Evolutionary conservation across 2,888 invertebrate species (phyloP).

Genomic region (Brenthis hecate): DNA sequence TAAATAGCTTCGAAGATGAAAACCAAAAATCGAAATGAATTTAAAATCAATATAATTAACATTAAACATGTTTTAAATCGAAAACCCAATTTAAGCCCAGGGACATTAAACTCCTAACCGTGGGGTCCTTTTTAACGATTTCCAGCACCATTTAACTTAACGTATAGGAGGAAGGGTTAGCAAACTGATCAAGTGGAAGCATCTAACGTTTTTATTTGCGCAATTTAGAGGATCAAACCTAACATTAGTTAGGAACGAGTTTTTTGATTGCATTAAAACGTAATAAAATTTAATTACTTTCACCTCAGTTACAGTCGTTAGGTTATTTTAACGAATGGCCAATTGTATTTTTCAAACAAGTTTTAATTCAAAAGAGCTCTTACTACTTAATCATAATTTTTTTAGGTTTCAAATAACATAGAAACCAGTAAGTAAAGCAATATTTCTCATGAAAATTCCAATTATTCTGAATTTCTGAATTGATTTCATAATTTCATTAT

Average conservation of each 20-base stretch:
- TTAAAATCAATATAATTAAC: constrained; percentile 20
- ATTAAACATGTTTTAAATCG: constrained; percentile 17
- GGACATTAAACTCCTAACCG: constrained; percentile 48
- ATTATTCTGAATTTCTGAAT: no score
- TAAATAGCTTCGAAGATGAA: no score
- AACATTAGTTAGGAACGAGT: constrained; percentile 37
- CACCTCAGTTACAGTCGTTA: neutral
- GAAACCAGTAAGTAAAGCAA: no score
- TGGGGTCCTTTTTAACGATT: constrained; percentile 62
- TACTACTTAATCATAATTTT: no score
- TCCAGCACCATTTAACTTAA: constrained; percentile 74
- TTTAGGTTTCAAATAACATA: no score
- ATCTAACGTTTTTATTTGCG: constrained; percentile 74
- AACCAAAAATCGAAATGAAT: neutral
- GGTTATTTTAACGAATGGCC: neutral
- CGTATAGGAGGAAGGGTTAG: constrained; percentile 69
- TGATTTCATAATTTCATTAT: no score
- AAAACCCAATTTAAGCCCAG: constrained; percentile 24
- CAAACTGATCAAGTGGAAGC: constrained; percentile 73
- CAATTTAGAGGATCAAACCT: constrained; percentile 44
- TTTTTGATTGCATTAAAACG: constrained; percentile 30
- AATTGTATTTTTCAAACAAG: no score
- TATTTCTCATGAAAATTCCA: no score
- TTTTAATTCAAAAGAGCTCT: no score
- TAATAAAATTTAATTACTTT: neutral